Base-by-base conservation (phyloP, 2,797 vertebrate genomes). In the Lycodopsis pacificus region DNA sequence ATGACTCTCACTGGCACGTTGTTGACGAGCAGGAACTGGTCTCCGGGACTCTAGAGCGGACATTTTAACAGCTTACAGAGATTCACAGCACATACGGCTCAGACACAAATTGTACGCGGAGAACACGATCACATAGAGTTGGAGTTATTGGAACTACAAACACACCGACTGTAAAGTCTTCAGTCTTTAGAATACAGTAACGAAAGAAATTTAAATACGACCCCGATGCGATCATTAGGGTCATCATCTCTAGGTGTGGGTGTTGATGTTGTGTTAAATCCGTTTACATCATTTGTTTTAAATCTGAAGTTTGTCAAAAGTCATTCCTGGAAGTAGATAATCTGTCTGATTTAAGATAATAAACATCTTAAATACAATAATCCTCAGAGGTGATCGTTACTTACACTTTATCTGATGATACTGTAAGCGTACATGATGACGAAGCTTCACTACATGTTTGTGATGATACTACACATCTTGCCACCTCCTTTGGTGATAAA, bases 11-110 rank as follows among this genome's bases (percentile, higher is more conserved):
- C 57, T 72, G 71, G 62, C 74, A 30, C 3, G 22, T 38, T 22
- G 79, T 34, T 22, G 65, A 71, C 36, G 78, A 80, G 68, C 49
- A 54, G 63, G 54, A 67, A 49, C n/a, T 25, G 44, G 71, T 61
- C 46, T 74, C 58, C 8, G 36, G 54, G 64, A 40, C 76, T 58
- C 56, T 54, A 65, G 40, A 61, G 81, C 77, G 69, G 86, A 89
- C 75, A 76, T 76, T 84, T 74, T 80, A 73, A 79, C 88, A 86
- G 86, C 83, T 85, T 54, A 20, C 80, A 71, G 71, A 85, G 66
- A 73, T 88, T 91, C 86, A 82, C 89, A 87, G 86, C 85, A 89
- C 91, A 87, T 51, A 68, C 30, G 83, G 90, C 77, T 56, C 84
- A 11, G 59, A 85, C 81, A 72, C 71, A 65, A 20, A 68, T 20